Conservation (phyloP, 2,888 invertebrate species). For the Carabus problematicus region DNA sequence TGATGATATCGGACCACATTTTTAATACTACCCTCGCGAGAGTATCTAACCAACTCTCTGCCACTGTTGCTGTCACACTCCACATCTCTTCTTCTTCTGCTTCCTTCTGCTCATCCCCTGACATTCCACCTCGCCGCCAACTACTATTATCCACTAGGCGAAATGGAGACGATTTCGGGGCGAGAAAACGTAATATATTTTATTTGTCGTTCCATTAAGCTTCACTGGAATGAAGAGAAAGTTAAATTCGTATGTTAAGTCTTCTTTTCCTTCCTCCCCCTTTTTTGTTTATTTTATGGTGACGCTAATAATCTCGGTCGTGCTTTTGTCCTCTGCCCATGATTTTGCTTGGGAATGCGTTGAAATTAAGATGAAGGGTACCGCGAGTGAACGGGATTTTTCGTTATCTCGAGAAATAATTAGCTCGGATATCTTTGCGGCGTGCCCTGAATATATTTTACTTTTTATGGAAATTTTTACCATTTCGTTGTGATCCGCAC, state of each 20-base stretch:
- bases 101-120: background rate
- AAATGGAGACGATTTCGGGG: background rate
- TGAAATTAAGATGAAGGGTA: conserved; percentile 30
- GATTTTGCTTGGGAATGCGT: conserved; percentile 11
- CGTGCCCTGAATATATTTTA: conserved; percentile 23
- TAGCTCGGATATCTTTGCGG: conserved; percentile 21
- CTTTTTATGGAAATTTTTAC: conserved; percentile 28
- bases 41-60: conserved; percentile 2
- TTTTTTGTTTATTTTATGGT: conserved; percentile 16
- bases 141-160: conserved; percentile 6
- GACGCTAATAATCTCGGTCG: conserved; percentile 2
- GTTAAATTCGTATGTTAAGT: conserved; percentile 26
- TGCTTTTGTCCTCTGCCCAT: conserved; percentile 7
- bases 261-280: conserved; percentile 8
- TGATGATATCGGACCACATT: conserved; percentile 4
- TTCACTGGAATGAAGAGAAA: conserved; percentile 10
- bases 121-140: background rate
- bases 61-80: background rate
- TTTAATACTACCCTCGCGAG: conserved; percentile 2
- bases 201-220: conserved; percentile 6
- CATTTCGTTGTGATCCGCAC: no score
- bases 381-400: conserved; percentile 9
- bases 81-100: background rate
- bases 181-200: conserved; percentile 8
- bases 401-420: conserved; percentile 15